phyloP scores from a whole-genome alignment of 2,888 invertebrate genomes.

The Mystacides longicornis region DNA sequence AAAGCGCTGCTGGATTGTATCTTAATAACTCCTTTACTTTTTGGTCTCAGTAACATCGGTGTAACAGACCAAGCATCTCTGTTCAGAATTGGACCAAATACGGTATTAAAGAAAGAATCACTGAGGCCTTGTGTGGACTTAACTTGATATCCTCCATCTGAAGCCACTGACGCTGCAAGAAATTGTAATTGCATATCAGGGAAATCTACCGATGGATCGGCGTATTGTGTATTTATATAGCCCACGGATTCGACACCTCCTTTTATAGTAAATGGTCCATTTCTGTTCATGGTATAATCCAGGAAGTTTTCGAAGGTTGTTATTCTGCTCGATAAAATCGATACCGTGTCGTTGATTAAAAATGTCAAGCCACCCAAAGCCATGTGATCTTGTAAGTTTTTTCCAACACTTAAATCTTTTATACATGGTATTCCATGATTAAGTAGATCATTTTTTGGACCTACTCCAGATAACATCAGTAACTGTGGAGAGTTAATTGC shows the following conservation, averaged over 20 bases:
- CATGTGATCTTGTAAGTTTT: conserved; percentile 42
- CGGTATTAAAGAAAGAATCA: conserved; percentile 58
- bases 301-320: background rate
- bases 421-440: conserved; percentile 33
- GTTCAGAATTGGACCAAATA: conserved; percentile 61
- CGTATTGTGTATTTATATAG: conserved; percentile 55
- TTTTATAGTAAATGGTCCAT: conserved; percentile 52
- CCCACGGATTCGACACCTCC: conserved; percentile 61
- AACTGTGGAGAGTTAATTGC: conserved; percentile 41
- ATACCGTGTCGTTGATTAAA: conserved; percentile 1
- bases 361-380: conserved; percentile 56
- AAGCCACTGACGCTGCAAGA: background rate
- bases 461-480: conserved; percentile 44
- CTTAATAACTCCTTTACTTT: conserved; percentile 47
- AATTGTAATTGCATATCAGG: conserved; percentile 35
- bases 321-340: background rate
- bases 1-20: conserved; percentile 46
- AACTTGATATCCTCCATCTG: conserved; percentile 53
- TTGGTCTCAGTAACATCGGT: conserved; percentile 35
- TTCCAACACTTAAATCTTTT: conserved; percentile 39
- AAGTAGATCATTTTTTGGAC: conserved; percentile 35
- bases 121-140: conserved; percentile 60
- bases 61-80: conserved; percentile 29
- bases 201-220: conserved; percentile 49
- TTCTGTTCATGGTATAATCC: conserved; percentile 23